Base-by-base conservation (phyloP, 2,797 vertebrate genomes). In the Parauchenoglanis punctatus region DNA sequence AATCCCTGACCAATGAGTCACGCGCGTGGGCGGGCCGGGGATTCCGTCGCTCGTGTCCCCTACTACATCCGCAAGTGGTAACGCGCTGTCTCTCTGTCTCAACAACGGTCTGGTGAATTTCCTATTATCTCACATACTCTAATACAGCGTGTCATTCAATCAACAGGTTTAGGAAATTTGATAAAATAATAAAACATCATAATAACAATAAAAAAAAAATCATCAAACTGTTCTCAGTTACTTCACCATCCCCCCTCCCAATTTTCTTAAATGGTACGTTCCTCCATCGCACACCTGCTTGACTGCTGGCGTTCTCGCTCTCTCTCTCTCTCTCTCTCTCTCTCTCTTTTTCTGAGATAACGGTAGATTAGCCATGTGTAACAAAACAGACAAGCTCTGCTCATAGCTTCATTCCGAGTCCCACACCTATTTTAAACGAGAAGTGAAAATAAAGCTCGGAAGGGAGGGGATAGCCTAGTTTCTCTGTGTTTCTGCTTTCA, bases 1-100 rank as follows among this genome's bases (percentile, higher is more conserved):
- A 96, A 95, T 87, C 95, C 96, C 96, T 96, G 94, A 93, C 94
- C 92, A 93, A 77, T 95, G 94, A 95, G 92, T 96, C 95, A 95
- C 88, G 81, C 86, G 93, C 86, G 95, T 94, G 89, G 95, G 95
- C 86, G 92, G 90, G 6, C 56, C 35, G 96, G 96, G 96, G 95
- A 96, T 96, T 96, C 96, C 95, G 89, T 75, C 17, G 72, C 81
- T 65, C 86, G 68, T 73, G 31, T 84, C 83, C 67, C 68, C 70
- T 61, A 1, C 15, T 12, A 2, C 20, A 80, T 28, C 28, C 28
- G 17, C 44, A 52, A 54, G 35, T 18, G 4, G 23, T 28, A 54
- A 54, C 54, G 10, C 17, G 31, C 23, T 4, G 6, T 63, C 23
- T 54, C 4, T 28, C 15, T 13, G 6, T 46, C 35, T 18, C 28